Conservation (phyloP, 2,113 vertebrate genomes). For the Cryptomyrus ogoouensis region DNA sequence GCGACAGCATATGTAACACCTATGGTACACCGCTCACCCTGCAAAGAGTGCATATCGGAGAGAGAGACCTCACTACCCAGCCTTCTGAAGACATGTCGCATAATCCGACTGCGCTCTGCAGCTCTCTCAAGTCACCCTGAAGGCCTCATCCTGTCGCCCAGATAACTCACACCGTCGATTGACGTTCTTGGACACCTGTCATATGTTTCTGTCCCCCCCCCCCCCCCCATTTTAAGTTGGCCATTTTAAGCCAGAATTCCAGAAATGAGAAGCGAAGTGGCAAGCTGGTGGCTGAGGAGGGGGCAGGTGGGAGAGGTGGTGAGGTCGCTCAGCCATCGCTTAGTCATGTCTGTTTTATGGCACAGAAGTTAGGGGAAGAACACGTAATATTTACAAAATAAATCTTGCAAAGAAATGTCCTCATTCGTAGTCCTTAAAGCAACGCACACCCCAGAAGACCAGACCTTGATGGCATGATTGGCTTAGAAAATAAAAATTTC, state of each 20-base stretch:
- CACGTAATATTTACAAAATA: constrained; percentile 90
- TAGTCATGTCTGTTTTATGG: constrained; percentile 87
- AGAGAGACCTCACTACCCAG: background rate
- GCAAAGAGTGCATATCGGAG: background rate
- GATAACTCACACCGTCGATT: background rate
- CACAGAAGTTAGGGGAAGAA: constrained; percentile 78
- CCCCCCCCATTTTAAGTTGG: background rate
- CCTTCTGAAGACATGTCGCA: background rate
- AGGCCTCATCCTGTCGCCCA: background rate
- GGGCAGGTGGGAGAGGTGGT: constrained; percentile 26
- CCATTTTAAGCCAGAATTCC: background rate
- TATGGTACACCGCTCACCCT: background rate
- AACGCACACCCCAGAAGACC: constrained; percentile 80
- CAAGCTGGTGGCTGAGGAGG: background rate
- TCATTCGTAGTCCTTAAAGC: constrained; percentile 79
- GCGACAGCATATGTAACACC: background rate
- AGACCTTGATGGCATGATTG: constrained; percentile 83
- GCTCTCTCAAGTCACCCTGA: background rate
- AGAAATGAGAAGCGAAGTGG: background rate
- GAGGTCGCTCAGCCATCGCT: constrained; percentile 58
- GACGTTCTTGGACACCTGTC: background rate
- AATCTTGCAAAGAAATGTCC: constrained; percentile 63
- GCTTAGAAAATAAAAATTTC: constrained; percentile 98
- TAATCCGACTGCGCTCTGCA: too few species aligned
- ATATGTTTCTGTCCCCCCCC: background rate